Evolutionary conservation across 2,113 vertebrate genomes (phyloP), one percentile per base, ranked within the genome.

Genomic region (Regulus satrapa): DNA sequence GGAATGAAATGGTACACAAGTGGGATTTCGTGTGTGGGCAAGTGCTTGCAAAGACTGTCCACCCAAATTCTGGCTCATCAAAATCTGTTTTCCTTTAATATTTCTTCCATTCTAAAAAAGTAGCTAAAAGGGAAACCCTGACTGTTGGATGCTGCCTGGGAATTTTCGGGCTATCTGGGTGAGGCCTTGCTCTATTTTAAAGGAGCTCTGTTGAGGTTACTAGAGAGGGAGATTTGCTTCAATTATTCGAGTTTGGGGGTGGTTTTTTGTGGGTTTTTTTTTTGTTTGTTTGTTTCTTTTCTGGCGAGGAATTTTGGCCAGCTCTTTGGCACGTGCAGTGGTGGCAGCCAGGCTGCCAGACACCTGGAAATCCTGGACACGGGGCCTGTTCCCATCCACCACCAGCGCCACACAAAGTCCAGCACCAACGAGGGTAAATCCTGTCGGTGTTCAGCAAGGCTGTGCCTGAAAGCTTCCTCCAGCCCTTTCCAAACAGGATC

Each of bases 351-450:
- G 80, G 77, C 94, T 94, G 93, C 91, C 94, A 97, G 93, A 94
- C 95, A 95, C 82, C 89, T 94, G 96, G 77, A n/a, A 77, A 72
- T 92, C 10, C 84, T 91, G 94, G 81, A 46, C 56, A 36, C 56
- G 8, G 69, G n/a, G 67, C 23, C 43, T 20, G 26, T 69, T 61
- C 71, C 74, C 71, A 21, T 13, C 3, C 7, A 1, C 16, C 64
- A 17, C 62, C 23, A 36, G 2, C 32, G 0, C 61, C 32, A 1
- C 8, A 49, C 83, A 6, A 36, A 0, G 28, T 4, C 54, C 36
- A 4, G 14, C 4, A 28, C 1, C 75, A 17, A 17, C 5, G 0
- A 6, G 63, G 58, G 61, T 5, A 36, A 72, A 81, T 56, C 61
- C 63, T 20, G 3, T 29, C 6, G 0, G 16, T 32, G 61, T 6